These are phyloP conservation scores for Scartelaos histophorus DNA, from an alignment of 2,113 vertebrate species.

Conservation along the genomic window DNA sequence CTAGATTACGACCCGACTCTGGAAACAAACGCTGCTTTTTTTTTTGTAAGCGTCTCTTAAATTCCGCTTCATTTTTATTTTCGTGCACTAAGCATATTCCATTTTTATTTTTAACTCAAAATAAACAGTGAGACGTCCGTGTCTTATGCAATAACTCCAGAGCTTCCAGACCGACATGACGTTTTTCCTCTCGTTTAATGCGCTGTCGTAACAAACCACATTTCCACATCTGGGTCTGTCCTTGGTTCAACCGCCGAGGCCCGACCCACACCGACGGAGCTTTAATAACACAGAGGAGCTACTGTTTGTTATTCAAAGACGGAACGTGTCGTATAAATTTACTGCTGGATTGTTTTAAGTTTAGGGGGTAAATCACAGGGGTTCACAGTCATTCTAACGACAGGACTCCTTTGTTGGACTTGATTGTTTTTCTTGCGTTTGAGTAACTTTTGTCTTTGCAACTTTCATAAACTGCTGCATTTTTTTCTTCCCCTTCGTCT, in stretches of 20 bases:
- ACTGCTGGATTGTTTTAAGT: not conserved
- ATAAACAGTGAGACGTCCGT: not conserved
- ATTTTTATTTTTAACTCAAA: not conserved
- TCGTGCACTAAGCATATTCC: not conserved
- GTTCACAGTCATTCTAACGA: no score
- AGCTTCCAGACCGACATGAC: conserved; percentile 3
- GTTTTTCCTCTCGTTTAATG: conserved; percentile 8
- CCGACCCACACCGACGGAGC: not conserved
- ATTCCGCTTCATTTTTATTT: not conserved
- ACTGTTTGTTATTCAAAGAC: not conserved
- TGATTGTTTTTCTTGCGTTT: no score
- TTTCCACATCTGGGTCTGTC: conserved; percentile 24
- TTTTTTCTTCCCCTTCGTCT: no score
- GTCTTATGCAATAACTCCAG: not conserved
- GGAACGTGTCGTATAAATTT: not conserved
- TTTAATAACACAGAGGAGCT: not conserved
- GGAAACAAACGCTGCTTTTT: no score
- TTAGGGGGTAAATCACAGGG: not conserved
- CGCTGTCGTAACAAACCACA: conserved; percentile 16
- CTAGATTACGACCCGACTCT: no score
- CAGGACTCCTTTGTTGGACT: no score
- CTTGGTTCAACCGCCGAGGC: conserved; percentile 20
- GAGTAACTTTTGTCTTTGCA: no score
- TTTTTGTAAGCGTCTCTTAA: no score
- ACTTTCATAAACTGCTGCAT: no score